Evolutionary conservation across 2,113 vertebrate genomes (phyloP).

Genomic region (Tychaedon coryphoeus): DNA sequence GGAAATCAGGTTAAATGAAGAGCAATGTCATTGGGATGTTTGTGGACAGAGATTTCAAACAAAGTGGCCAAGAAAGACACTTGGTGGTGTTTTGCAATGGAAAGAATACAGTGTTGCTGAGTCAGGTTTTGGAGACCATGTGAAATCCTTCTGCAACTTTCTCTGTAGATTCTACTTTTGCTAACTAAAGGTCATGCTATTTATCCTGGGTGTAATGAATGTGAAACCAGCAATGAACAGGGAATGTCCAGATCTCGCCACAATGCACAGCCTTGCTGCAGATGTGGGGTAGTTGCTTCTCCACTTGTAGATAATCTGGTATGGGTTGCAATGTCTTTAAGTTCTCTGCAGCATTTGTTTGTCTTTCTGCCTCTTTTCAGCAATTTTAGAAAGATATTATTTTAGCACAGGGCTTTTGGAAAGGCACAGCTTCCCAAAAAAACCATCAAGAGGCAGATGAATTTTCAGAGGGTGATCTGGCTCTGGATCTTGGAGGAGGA

Average conservation of each 20-base stretch:
- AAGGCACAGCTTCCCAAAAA: not conserved
- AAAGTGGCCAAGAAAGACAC: not conserved
- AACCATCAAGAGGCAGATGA: not conserved
- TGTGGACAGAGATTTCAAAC: not conserved
- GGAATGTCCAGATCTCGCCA: not conserved
- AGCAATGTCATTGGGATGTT: not conserved
- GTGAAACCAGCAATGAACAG: not conserved
- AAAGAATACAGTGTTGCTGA: not conserved
- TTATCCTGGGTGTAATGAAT: not conserved
- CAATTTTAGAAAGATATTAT: not conserved
- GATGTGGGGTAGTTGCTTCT: not conserved
- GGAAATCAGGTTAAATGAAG: not conserved
- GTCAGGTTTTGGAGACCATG: not conserved
- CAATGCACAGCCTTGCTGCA: not conserved
- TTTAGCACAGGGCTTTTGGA: not conserved
- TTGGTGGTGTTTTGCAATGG: not conserved
- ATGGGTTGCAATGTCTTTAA: accelerated
- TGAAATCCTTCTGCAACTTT: not conserved
- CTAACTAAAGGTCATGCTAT: not conserved
- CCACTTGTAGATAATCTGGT: not conserved
- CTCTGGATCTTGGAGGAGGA: not conserved
- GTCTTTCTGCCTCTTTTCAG: not conserved
- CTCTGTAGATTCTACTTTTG: not conserved
- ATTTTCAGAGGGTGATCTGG: not conserved
- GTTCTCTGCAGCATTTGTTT: not conserved